Evolutionary conservation across 2,113 vertebrate genomes (phyloP).

Genomic region (Eulemur macaco): DNA sequence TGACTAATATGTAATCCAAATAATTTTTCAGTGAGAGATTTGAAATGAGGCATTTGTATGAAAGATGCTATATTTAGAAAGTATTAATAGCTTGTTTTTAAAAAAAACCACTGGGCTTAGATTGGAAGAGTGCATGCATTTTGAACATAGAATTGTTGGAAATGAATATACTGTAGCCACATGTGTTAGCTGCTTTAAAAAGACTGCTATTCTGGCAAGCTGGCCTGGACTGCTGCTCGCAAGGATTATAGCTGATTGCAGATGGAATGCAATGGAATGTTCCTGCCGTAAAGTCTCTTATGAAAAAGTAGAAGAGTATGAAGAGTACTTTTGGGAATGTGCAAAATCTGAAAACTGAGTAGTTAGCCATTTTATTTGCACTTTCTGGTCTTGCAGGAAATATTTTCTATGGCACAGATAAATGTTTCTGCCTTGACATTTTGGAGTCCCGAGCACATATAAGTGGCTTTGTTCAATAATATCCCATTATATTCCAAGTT

Average conservation of each 20-base stretch:
- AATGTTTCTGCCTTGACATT: slow-evolving; percentile 59
- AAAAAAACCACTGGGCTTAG: not conserved
- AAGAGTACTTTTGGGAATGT: slow-evolving; percentile 20
- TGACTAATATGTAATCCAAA: not conserved
- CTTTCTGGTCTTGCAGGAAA: slow-evolving; percentile 16
- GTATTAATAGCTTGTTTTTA: slow-evolving; percentile 1
- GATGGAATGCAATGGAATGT: slow-evolving; percentile 85
- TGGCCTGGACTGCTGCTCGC: slow-evolving; percentile 76
- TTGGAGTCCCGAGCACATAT: not conserved
- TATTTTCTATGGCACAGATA: slow-evolving; percentile 8
- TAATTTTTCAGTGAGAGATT: slow-evolving; percentile 39
- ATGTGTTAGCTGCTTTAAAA: slow-evolving; percentile 83
- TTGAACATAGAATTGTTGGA: not conserved
- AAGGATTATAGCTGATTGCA: slow-evolving; percentile 82
- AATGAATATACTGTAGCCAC: slow-evolving; percentile 81
- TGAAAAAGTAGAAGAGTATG: slow-evolving; percentile 33
- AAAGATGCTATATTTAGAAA: slow-evolving; percentile 34
- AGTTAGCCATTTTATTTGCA: not conserved
- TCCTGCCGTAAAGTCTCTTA: slow-evolving; percentile 72
- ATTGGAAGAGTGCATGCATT: not conserved
- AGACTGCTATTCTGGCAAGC: slow-evolving; percentile 84
- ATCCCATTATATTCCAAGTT: slow-evolving; percentile 1
- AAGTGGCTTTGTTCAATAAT: slow-evolving; percentile 57
- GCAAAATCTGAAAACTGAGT: slow-evolving; percentile 25
- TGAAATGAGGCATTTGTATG: not conserved